Conservation (phyloP, 2,888 invertebrate genomes). For the Caenorhabditis sp. region DNA sequence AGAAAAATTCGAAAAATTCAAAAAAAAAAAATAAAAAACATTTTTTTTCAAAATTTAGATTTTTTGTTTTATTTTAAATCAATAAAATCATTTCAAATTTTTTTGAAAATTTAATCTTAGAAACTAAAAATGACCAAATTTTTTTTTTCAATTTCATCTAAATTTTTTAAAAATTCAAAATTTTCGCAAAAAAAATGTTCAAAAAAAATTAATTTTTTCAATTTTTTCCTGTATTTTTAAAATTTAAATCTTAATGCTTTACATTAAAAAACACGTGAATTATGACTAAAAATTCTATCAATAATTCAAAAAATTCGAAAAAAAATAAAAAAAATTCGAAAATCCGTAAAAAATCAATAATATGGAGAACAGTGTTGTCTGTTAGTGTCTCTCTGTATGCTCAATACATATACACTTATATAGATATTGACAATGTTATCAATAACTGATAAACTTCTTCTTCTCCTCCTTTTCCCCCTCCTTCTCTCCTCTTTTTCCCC, state of each 20-base stretch:
- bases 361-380: neutral
- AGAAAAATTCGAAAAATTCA: too few relatives aligned
- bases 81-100: neutral
- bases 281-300: too few relatives aligned
- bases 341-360: conserved; percentile 4
- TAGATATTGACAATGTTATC: conserved; percentile 56
- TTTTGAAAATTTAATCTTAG: neutral
- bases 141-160: too few relatives aligned
- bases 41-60: too few relatives aligned
- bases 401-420: conserved; percentile 43
- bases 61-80: too few relatives aligned
- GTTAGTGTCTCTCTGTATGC: conserved; percentile 10
- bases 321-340: too few relatives aligned
- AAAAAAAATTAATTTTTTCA: conserved; percentile 1
- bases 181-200: neutral
- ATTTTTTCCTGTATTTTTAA: neutral
- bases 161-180: neutral
- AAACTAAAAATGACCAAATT: too few relatives aligned
- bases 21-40: too few relatives aligned
- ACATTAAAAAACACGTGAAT: too few relatives aligned
- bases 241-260: too few relatives aligned
- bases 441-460: conserved; percentile 39
- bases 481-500: conserved; percentile 1
- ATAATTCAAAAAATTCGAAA: too few relatives aligned
- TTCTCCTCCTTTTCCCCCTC: conserved; percentile 7